Conservation (phyloP, 2,113 vertebrate species). For the Trematocara marginatum region DNA sequence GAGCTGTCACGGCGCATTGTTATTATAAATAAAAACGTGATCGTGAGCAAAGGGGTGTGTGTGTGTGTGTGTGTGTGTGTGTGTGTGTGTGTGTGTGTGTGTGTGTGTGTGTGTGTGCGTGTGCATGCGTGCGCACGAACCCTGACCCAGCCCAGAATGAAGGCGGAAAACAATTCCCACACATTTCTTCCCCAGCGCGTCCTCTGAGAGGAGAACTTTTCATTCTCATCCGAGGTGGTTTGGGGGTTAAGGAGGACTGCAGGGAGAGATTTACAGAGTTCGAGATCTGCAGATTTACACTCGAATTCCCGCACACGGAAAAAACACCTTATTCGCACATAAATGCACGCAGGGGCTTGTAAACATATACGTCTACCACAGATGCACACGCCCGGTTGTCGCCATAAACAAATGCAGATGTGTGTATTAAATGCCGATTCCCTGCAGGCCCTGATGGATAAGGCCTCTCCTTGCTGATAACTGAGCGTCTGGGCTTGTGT, state of each 20-base stretch:
- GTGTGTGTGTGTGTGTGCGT: neutral
- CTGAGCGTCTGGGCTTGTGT: slow-evolving; percentile 12
- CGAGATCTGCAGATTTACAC: neutral
- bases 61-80: neutral
- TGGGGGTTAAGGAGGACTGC: slow-evolving; percentile 20
- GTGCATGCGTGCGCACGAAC: neutral
- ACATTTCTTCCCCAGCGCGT: neutral
- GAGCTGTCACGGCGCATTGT: too few species aligned
- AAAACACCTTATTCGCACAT: neutral
- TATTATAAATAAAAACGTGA: too few species aligned
- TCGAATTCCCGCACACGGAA: neutral
- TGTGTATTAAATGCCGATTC: neutral
- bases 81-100: neutral
- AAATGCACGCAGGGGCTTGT: neutral
- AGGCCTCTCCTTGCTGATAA: slow-evolving; percentile 36
- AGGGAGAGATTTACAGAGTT: slow-evolving; percentile 14
- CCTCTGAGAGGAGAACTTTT: slow-evolving; percentile 13
- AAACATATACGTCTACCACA: neutral
- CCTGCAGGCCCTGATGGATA: slow-evolving; percentile 36
- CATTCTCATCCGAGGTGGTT: slow-evolving; percentile 11
- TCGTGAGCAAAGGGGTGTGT: too few species aligned
- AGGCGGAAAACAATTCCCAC: slow-evolving; percentile 23
- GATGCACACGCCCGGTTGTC: neutral
- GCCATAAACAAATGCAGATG: neutral
- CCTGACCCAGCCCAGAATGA: neutral